Percentiles rank a stretch among this genome's conserved stretches.
Conservation (phyloP, 2,888 invertebrate genomes). For the Andrena minutula region DNA sequence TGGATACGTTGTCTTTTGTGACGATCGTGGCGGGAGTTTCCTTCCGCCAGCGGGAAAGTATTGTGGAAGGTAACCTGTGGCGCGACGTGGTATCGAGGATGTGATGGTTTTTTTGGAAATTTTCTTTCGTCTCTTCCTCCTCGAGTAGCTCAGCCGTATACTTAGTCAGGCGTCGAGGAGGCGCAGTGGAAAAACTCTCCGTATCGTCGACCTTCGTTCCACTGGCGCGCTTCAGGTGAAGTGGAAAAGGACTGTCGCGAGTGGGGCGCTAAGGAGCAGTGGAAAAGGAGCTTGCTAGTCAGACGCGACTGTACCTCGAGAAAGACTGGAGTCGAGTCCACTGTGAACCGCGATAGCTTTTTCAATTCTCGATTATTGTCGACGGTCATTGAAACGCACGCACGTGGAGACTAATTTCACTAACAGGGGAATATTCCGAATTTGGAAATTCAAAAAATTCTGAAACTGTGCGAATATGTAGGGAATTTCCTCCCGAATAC, state of each 20-base stretch:
- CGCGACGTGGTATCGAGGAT: too few species aligned
- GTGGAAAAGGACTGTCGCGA: background rate
- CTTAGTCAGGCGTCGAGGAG: constrained; percentile 21
- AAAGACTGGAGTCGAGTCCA: background rate
- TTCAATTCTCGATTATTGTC: background rate
- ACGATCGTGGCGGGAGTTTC: background rate
- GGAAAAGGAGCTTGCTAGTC: background rate
- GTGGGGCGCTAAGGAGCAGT: background rate
- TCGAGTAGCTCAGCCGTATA: background rate
- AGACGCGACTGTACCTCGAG: background rate
- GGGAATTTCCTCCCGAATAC: too few species aligned
- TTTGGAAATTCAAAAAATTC: too few species aligned
- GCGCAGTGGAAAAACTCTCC: constrained; percentile 12
- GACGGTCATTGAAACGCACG: background rate
- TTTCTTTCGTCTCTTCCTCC: background rate
- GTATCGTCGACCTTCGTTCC: background rate
- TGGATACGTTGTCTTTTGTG: background rate
- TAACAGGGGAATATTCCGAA: too few species aligned
- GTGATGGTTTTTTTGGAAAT: background rate
- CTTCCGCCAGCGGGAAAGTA: too few species aligned
- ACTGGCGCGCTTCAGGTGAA: background rate
- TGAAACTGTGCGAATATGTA: too few species aligned
- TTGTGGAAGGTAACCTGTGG: too few species aligned
- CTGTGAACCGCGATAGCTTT: background rate
- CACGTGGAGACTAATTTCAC: background rate